Evolutionary conservation across 2,113 vertebrate species (phyloP).

Genomic region (Petromus typicus): DNA sequence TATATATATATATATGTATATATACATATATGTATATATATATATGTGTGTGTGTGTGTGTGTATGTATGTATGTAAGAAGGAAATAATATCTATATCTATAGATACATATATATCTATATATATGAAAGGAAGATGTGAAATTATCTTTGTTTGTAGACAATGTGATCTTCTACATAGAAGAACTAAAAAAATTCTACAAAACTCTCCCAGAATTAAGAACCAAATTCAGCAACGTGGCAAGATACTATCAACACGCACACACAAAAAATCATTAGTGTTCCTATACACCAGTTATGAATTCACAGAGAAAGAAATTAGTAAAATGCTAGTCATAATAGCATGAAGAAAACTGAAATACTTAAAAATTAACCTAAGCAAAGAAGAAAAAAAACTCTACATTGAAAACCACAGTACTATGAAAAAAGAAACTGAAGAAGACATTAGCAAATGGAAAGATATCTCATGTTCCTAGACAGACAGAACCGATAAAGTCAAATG

Average conservation of each 20-base stretch:
- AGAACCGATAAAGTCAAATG: not conserved
- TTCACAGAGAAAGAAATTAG: not conserved
- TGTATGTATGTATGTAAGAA: no score
- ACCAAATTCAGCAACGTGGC: not conserved
- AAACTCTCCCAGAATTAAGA: not conserved
- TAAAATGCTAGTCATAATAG: not conserved
- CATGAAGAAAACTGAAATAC: not conserved
- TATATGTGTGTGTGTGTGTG: no score
- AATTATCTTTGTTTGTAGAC: not conserved
- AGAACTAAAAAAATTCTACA: not conserved
- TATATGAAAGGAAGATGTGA: not conserved
- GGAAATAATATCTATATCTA: no score
- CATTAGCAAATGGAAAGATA: not conserved
- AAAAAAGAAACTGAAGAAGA: not conserved
- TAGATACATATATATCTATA: no score
- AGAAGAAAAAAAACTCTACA: not conserved
- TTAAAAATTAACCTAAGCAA: not conserved
- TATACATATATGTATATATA: no score
- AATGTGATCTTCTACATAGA: not conserved
- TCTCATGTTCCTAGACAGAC: not conserved
- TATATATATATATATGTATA: no score
- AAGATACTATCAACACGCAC: not conserved
- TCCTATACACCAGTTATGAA: not conserved
- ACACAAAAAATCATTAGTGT: not conserved
- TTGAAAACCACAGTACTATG: not conserved